Conservation (phyloP, 2,888 invertebrate species). For the Eilema depressum region DNA sequence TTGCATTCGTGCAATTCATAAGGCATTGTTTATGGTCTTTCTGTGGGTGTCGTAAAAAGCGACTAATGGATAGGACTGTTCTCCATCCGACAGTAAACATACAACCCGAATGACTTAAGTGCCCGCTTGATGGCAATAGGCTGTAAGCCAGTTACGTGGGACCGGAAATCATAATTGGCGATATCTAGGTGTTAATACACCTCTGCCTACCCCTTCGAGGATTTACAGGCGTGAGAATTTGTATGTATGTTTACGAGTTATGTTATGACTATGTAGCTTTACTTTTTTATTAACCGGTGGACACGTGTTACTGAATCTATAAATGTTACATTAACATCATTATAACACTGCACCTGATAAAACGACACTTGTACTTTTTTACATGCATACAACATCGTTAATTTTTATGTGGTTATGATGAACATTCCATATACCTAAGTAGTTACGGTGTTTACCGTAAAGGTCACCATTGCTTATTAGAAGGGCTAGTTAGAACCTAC, state of each 20-base stretch:
- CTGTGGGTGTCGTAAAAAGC: too few species aligned
- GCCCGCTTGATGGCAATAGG: too few species aligned
- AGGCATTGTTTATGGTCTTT: constrained; percentile 14
- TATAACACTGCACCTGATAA: too few species aligned
- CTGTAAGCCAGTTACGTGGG: too few species aligned
- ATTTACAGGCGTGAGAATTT: too few species aligned
- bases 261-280: background rate
- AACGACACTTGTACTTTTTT: background rate
- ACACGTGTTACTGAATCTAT: constrained; percentile 4
- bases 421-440: background rate
- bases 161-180: too few species aligned
- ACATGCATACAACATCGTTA: background rate
- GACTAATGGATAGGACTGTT: too few species aligned
- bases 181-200: too few species aligned
- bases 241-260: too few species aligned
- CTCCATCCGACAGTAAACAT: too few species aligned
- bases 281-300: background rate
- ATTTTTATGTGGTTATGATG: background rate
- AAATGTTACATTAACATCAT: background rate
- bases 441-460: background rate
- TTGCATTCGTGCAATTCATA: constrained; percentile 14
- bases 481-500: background rate
- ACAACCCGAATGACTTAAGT: too few species aligned
- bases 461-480: background rate
- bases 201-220: too few species aligned